Evolutionary conservation across 2,797 vertebrate genomes (phyloP).

Genomic region (Fundulus diaphanus): DNA sequence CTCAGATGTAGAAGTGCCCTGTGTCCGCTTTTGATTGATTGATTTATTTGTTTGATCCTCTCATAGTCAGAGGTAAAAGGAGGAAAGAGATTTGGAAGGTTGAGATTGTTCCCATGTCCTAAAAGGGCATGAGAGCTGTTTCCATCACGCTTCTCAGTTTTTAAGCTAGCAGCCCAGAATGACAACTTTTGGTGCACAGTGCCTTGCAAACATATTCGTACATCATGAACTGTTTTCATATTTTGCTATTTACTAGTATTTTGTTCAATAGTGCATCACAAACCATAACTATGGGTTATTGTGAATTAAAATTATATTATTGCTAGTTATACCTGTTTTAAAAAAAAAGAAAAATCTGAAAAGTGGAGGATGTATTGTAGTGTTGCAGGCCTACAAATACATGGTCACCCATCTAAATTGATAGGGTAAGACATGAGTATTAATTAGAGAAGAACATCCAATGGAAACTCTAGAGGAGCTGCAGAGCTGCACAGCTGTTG

Average conservation of each 20-base stretch:
- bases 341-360: background rate
- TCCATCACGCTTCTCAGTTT: slow-evolving; percentile 9
- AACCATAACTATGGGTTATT: background rate
- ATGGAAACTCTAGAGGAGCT: background rate
- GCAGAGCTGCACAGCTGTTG: no score
- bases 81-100: slow-evolving; percentile 31
- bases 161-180: slow-evolving; percentile 19
- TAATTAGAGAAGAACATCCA: no score
- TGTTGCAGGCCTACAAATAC: background rate
- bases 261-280: background rate
- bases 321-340: background rate
- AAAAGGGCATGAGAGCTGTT: slow-evolving; percentile 12
- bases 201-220: background rate
- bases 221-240: background rate
- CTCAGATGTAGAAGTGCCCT: slow-evolving; percentile 31
- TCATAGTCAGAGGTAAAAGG: slow-evolving; percentile 11
- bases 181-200: slow-evolving; percentile 9
- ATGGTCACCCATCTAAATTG: background rate
- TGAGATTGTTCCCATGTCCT: slow-evolving; percentile 7
- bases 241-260: background rate
- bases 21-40: slow-evolving; percentile 18
- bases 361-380: background rate
- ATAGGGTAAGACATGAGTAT: background rate
- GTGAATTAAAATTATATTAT: background rate
- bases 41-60: slow-evolving; percentile 13